Conservation (phyloP, 1,140 invertebrate genomes). For the Galleria mellonella region DNA sequence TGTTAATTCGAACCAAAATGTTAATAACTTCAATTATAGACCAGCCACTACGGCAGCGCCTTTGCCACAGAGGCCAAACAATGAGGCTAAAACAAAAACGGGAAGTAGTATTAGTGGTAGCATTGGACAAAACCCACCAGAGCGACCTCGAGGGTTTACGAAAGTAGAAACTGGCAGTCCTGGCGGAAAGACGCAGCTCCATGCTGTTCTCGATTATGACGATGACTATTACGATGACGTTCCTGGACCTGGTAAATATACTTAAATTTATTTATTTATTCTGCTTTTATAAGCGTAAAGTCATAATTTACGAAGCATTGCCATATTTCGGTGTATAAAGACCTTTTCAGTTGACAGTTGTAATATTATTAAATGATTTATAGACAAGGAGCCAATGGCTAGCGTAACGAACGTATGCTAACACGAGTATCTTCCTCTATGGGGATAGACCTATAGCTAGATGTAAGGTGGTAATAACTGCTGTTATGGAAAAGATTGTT, state of each 20-base stretch:
- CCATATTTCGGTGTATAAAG: too few relatives aligned
- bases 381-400: too few relatives aligned
- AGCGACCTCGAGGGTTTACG: conserved; percentile 69
- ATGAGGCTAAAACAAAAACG: conserved; percentile 27
- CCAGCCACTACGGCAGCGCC: conserved; percentile 26
- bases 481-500: too few relatives aligned
- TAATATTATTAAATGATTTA: too few relatives aligned
- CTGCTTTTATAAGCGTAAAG: too few relatives aligned
- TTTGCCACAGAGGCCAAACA: conserved; percentile 23
- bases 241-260: conserved; percentile 40
- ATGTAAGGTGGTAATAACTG: too few relatives aligned
- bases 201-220: conserved; percentile 82
- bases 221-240: conserved; percentile 76
- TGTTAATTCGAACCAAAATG: conserved; percentile 45
- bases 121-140: conserved; percentile 31
- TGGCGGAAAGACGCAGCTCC: conserved; percentile 78
- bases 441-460: too few relatives aligned
- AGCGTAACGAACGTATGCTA: too few relatives aligned
- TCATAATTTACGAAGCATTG: too few relatives aligned
- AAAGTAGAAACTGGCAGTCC: conserved; percentile 71
- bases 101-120: conserved; percentile 21
- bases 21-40: conserved; percentile 50
- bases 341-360: too few relatives aligned
- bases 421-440: too few relatives aligned
- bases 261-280: background rate